Base-by-base conservation (phyloP, 92 coral and sea anemone genomes). In the Zoanthus gigantus region DNA sequence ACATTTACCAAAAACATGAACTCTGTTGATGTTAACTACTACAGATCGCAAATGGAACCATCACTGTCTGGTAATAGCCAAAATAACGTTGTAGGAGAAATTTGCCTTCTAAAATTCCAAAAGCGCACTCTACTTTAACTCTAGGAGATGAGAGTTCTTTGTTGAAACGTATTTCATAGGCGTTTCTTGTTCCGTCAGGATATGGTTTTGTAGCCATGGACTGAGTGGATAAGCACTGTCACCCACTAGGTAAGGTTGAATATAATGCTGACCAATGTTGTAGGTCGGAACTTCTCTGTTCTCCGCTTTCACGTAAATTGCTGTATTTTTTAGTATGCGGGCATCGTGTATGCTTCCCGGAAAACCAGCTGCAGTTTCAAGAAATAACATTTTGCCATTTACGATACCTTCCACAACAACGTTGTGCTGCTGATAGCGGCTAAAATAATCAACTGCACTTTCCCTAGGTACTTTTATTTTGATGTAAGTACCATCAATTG, bases 141-240 rank as follows among this genome's bases (percentile, higher is more conserved):
- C 42, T 58, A 58, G 66, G 23, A 58, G 66, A 58, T 17, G 66
- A 58, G 5, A 58, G 66, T 58, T 14, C 66, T 79, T 85, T 74
- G 71, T 83, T 89, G 63, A 83, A 83, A 34, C 63, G 42, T 73
- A 83, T 89, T 83, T 89, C 92, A 44, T 66, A 71, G 14, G 88
- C 83, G 77, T 89, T 82, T 73, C 83, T 89, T n/a, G 91, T 88
- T 67, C 88, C 91, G 83, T 88, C 83, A 52, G 91, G 83, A 1
- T 71, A 88, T 23, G 87, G 91, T 82, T 82, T 88, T 88, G 91
- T 4, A 82, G 82, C 91, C 91, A 88, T 12, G 88, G 91, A 14
- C 82, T 80, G 48, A 82, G 73, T 67, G 91, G 91, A 87, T 86
- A 72, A 46, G 89, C 89, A 14, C 85, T 86, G 54, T 88, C 91